Evolutionary conservation across 1,140 invertebrate species (phyloP).

Genomic region (Bradysia coprophila): DNA sequence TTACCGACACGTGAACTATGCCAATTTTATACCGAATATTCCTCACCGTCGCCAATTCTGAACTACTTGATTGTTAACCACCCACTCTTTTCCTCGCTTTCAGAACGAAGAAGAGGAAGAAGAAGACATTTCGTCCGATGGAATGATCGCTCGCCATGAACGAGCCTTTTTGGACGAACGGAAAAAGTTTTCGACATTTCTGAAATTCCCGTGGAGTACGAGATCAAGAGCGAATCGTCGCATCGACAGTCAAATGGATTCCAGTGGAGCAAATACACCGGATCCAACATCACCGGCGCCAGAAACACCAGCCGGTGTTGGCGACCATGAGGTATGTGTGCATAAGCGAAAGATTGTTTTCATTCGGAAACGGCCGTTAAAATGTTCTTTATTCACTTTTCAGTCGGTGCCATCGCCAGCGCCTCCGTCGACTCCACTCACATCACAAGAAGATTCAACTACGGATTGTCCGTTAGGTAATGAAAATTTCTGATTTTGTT

Average conservation of each 20-base stretch:
- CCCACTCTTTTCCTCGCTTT: no score
- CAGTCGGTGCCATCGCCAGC: slow-evolving; percentile 32
- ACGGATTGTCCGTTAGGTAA: no score
- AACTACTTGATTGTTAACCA: no score
- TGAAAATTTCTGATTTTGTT: no score
- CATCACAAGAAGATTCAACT: slow-evolving; percentile 23
- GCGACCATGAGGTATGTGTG: slow-evolving; percentile 15
- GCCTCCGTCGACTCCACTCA: slow-evolving; percentile 26
- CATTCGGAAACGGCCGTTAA: background rate
- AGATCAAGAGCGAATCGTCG: slow-evolving; percentile 37
- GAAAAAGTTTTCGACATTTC: slow-evolving; percentile 53
- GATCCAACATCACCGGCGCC: slow-evolving; percentile 30
- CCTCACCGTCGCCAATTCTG: no score
- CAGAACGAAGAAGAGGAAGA: slow-evolving; percentile 21
- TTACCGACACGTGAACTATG: no score
- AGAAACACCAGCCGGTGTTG: slow-evolving; percentile 5
- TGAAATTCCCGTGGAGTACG: slow-evolving; percentile 40
- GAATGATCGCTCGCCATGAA: slow-evolving; percentile 43
- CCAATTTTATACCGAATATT: slow-evolving; percentile 12
- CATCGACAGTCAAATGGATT: slow-evolving; percentile 45
- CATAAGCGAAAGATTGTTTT: background rate
- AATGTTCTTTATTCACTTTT: slow-evolving; percentile 4
- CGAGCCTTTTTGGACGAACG: slow-evolving; percentile 58
- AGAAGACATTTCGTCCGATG: slow-evolving; percentile 58
- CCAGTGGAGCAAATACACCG: slow-evolving; percentile 51